Conservation (phyloP, 2,797 vertebrate species). For the Spea hammondii region DNA sequence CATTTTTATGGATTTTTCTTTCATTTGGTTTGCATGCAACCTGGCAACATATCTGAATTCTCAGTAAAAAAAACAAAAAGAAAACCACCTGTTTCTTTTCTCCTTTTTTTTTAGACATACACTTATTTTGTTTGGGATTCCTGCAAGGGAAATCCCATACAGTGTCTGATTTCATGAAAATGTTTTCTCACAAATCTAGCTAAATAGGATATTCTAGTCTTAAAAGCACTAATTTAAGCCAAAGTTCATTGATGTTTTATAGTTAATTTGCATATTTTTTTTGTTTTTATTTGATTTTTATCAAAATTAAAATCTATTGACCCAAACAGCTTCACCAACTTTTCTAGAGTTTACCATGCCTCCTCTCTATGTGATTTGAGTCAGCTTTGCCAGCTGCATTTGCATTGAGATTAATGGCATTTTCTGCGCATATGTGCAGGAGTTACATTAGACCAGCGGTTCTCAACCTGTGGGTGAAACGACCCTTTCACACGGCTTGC, state of each 20-base stretch:
- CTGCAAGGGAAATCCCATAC: slow-evolving; percentile 33
- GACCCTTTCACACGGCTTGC: too few species aligned
- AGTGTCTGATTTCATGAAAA: neutral
- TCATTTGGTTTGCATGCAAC: slow-evolving; percentile 22
- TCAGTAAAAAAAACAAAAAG: neutral
- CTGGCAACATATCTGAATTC: slow-evolving; percentile 36
- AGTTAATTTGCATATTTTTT: neutral
- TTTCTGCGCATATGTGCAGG: slow-evolving; percentile 57
- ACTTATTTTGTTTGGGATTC: slow-evolving; percentile 15
- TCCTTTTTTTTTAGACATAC: neutral
- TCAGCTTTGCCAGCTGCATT: too few species aligned
- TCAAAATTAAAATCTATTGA: too few species aligned
- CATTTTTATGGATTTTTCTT: slow-evolving; percentile 3
- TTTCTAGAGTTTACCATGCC: too few species aligned
- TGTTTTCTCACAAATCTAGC: too few species aligned
- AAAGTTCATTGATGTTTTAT: neutral
- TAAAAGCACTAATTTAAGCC: too few species aligned
- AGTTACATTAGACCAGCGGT: too few species aligned
- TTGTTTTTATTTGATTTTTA: neutral
- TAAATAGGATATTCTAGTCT: too few species aligned
- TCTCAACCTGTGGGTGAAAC: too few species aligned
- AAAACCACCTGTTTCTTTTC: slow-evolving; percentile 31
- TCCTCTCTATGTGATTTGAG: too few species aligned
- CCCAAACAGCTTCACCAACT: too few species aligned
- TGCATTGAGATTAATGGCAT: too few species aligned